Evolutionary conservation across 2,113 vertebrate species (phyloP).

Genomic region (Eubucco bourcierii): DNA sequence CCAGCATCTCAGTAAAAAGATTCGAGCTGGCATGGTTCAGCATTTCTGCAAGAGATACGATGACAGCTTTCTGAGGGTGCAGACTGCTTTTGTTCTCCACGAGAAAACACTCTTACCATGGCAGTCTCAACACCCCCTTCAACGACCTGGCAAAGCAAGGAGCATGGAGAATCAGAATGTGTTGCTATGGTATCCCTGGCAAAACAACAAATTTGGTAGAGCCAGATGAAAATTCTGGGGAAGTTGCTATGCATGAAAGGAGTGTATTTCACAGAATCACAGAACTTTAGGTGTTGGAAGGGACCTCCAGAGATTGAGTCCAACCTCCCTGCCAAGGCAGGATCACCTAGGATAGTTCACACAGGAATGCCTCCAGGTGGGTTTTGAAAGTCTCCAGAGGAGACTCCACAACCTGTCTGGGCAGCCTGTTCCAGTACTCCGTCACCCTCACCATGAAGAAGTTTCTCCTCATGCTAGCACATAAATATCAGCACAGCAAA

Average conservation of each 20-base stretch:
- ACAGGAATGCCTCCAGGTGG: no score
- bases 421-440: no score
- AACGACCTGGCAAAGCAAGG: slow-evolving; percentile 14
- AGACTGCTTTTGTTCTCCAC: slow-evolving; percentile 63
- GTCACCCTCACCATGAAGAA: no score
- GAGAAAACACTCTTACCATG: slow-evolving; percentile 49
- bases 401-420: no score
- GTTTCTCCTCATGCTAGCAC: background rate
- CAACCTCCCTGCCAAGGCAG: no score
- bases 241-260: background rate
- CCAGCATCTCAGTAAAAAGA: slow-evolving; percentile 20
- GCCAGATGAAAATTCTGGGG: background rate
- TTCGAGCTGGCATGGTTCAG: slow-evolving; percentile 49
- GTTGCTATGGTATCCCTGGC: background rate
- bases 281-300: no score
- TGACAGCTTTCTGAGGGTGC: slow-evolving; percentile 57
- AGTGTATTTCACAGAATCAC: background rate
- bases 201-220: background rate
- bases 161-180: background rate
- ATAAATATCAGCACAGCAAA: background rate
- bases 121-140: slow-evolving; percentile 53
- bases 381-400: no score
- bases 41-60: slow-evolving; percentile 10
- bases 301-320: no score
- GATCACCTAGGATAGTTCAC: no score